These are phyloP conservation scores for Mayetiola destructor DNA, from an alignment of 2,888 invertebrate genomes.

Conservation along the genomic window DNA sequence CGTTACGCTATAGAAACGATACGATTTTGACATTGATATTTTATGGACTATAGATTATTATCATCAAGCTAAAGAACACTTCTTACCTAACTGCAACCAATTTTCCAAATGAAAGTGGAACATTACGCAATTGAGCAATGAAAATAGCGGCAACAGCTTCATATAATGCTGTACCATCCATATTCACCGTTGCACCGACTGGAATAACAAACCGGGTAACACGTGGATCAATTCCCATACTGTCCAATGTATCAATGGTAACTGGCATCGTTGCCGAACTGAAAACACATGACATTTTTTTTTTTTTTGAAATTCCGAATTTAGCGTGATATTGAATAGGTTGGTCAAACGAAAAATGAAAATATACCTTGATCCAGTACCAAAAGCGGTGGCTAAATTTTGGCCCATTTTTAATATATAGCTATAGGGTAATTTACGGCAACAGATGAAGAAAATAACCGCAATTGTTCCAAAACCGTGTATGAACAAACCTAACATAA, in stretches of 20 bases:
- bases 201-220: constrained; percentile 92
- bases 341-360: no score
- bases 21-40: not conserved
- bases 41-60: not conserved
- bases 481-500: constrained; percentile 74
- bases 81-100: constrained; percentile 79
- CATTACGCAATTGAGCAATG: constrained; percentile 80
- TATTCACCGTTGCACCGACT: constrained; percentile 95
- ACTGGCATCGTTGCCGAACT: constrained; percentile 92
- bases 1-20: constrained; percentile 55
- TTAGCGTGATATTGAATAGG: no score
- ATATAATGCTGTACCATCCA: constrained; percentile 89
- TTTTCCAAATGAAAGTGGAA: constrained; percentile 71
- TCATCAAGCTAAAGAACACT: not conserved
- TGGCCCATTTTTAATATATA: constrained; percentile 74
- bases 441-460: constrained; percentile 65
- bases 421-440: constrained; percentile 67
- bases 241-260: constrained; percentile 84
- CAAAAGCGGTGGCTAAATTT: constrained; percentile 89
- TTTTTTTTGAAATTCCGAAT: not conserved
- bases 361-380: constrained; percentile 73
- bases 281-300: constrained; percentile 16
- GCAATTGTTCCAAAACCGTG: constrained; percentile 85
- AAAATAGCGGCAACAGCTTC: constrained; percentile 97
- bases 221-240: constrained; percentile 77